These are phyloP conservation scores for Cephus cinctus DNA, from an alignment of 1,140 invertebrate species.

Conservation along the genomic window DNA sequence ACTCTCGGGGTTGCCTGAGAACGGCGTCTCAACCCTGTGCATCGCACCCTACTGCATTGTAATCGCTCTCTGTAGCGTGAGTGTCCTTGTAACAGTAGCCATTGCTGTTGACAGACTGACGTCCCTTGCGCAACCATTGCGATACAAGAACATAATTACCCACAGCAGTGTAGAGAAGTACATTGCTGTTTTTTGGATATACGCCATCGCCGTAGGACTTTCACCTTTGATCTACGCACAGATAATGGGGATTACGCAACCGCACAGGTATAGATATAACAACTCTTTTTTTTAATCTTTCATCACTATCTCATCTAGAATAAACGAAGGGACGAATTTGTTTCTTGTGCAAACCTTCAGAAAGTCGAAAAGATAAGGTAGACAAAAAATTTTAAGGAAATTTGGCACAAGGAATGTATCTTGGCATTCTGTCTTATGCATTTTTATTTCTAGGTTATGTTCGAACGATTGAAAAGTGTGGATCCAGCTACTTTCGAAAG, in stretches of 20 bases:
- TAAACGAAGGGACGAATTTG: no score
- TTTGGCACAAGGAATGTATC: no score
- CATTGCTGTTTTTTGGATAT: slow-evolving; percentile 63
- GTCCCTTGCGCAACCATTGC: slow-evolving; percentile 63
- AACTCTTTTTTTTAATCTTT: neutral
- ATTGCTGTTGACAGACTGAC: slow-evolving; percentile 68
- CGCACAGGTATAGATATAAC: slow-evolving; percentile 29
- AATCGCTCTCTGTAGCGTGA: slow-evolving; percentile 65
- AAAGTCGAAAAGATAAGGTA: no score
- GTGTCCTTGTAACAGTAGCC: slow-evolving; percentile 63
- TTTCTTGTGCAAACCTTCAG: no score
- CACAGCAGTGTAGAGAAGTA: slow-evolving; percentile 62
- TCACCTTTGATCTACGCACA: slow-evolving; percentile 58
- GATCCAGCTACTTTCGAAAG: no score
- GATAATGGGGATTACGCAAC: slow-evolving; percentile 29
- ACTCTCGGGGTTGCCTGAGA: slow-evolving; percentile 51
- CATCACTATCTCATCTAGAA: no score
- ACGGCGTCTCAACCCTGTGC: slow-evolving; percentile 53
- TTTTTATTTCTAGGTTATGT: no score
- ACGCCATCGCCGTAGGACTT: slow-evolving; percentile 59
- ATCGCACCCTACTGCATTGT: slow-evolving; percentile 63
- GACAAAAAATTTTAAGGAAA: no score
- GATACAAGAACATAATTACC: slow-evolving; percentile 65
- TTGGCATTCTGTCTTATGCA: no score
- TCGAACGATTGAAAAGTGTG: no score